Evolutionary conservation across 2,888 invertebrate genomes (phyloP).

Genomic region (Rhagonycha fulva): DNA sequence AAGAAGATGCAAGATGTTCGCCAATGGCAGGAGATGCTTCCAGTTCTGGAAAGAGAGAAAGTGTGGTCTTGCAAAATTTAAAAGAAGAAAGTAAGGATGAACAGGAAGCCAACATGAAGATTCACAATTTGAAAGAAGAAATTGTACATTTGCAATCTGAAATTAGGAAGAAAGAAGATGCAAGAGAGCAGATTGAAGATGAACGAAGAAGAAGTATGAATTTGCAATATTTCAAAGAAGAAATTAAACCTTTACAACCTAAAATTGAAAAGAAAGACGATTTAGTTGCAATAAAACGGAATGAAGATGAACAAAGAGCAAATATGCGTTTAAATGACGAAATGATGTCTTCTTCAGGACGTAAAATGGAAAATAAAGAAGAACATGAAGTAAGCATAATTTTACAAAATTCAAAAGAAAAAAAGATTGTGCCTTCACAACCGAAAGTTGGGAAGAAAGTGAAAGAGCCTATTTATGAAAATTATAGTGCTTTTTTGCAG

Average conservation of each 20-base stretch:
- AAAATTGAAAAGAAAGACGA: not conserved
- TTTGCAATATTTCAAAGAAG: not conserved
- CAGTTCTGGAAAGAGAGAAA: not conserved
- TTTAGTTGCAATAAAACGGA: not conserved
- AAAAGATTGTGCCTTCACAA: not conserved
- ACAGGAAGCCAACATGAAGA: too few species aligned
- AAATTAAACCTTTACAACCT: not conserved
- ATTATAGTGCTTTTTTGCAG: constrained; percentile 20
- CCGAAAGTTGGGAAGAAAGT: not conserved
- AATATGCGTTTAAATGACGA: too few species aligned
- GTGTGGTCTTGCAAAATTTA: not conserved
- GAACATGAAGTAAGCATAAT: not conserved
- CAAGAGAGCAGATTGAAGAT: not conserved
- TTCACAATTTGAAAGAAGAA: too few species aligned
- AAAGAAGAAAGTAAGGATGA: not conserved
- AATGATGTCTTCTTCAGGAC: too few species aligned
- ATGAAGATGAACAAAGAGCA: not conserved
- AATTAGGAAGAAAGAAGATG: too few species aligned
- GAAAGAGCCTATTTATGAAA: constrained; percentile 32
- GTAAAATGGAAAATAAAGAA: not conserved
- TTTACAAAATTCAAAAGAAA: not conserved
- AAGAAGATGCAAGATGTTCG: too few species aligned
- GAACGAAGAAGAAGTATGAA: not conserved
- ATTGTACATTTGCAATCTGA: too few species aligned
- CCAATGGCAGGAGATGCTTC: not conserved